Evolutionary conservation across 2,113 vertebrate species (phyloP), one percentile per base, ranked within the genome.

Genomic region (Trogon melanurus): DNA sequence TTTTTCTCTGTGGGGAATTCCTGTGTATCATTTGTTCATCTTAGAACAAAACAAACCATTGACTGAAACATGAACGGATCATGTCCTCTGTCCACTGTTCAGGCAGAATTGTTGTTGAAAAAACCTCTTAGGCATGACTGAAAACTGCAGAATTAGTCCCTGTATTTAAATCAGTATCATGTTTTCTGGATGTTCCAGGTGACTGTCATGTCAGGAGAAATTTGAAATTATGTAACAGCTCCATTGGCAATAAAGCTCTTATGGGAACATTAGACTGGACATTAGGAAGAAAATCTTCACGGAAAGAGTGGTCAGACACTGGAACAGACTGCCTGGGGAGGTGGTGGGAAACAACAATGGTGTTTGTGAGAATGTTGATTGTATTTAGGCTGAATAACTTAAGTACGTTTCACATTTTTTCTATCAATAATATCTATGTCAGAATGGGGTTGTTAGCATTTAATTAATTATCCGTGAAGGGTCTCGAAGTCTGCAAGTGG

Each of bases 391-490:
- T 78, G 69, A 71, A 67, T 80, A 88, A 61, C 32, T 66, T 69
- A 69, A 81, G 36, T 66, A 20, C 29, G 27, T 89, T 88, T 92
- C 51, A 60, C 56, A 38, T 80, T 90, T 95, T 74, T 94, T 83
- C 85, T 88, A 11, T 88, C 90, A 88, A 53, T 81, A 86, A 53
- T 72, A 71, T 88, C 78, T 76, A 38, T 81, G 38, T 85, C 87
- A 95, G 54, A 89, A 91, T 44, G 36, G 62, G 47, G 34, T 81
- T 91, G 76, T 92, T 96, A 94, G 83, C 57, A 70, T 91, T 95
- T 91, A 88, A 85, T 94, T 72, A 73, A 89, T 91, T 89, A 89
- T 56, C 79, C 91, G 23, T 95, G 73, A 92, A 92, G 65, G 79
- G 8, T 95, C 93, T 96, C 84, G 73, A 92, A 76, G 47, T 58